Base-by-base conservation (phyloP, 2,888 invertebrate genomes). In the Amphipyra berbera region DNA sequence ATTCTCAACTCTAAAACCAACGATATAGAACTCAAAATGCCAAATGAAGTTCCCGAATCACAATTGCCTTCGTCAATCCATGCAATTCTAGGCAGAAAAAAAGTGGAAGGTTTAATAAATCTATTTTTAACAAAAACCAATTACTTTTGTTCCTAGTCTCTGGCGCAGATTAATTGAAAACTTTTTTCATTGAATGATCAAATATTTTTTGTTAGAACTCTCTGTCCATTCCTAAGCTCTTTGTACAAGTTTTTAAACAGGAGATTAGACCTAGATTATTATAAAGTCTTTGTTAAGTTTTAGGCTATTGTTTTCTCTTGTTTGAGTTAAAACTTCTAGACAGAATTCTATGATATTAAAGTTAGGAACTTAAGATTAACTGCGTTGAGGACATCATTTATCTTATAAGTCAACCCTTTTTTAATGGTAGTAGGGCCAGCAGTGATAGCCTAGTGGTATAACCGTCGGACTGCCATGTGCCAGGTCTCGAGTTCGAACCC, bases 111-210 rank as follows among this genome's bases (percentile, higher is more conserved):
- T 30, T 15, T 42, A 3, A 70, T 62, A 70, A 62, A 48, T 67
- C 49, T 45, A 69, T 69, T 69, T 50, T 54, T 61, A 21, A 15
- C 62, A 27, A 62, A 70, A 62, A 40, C 54, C 54, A 67, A 67
- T 67, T 55, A 55, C 46, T 62, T 62, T 12, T 7, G 6, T 8
- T 1, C 12, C 10, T 37, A 37, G 37, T 37, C 45, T n/a, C 21
- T 57, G 68, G 57, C 61, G 57, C 9, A 27, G 67, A 72, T 60
- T 70, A 66, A 72, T 66, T 57, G 48, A 54, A 56, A 73, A 67
- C 30, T 56, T 49, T 63, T 64, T 64, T 49, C 45, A 70, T 52
- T 47, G 42, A 72, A 41, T 7, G 45, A 59, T 52, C 59, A 72
- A 59, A 55, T 66, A 49, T 61, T 54, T 60, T 67, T 70, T 50